A percentile compares a stretch with the other conserved stretches of the same genome.
Conservation (phyloP, 2,888 invertebrate genomes). For the Mallateleia sp. region DNA sequence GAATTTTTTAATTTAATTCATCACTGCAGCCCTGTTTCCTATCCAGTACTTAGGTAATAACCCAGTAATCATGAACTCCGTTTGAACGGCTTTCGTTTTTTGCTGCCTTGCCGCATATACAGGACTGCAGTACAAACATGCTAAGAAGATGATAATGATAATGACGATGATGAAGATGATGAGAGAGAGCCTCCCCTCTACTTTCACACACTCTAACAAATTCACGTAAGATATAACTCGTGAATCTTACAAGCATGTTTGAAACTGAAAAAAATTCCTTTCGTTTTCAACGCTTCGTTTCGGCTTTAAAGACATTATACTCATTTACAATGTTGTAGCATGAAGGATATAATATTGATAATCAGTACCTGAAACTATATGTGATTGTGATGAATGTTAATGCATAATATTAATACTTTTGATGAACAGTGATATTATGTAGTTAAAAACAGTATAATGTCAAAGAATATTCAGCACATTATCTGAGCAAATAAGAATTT, state of each 20-base stretch:
- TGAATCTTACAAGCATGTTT: slow-evolving; percentile 46
- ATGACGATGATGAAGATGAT: slow-evolving; percentile 83
- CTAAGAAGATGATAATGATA: slow-evolving; percentile 84
- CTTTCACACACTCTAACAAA: slow-evolving; percentile 27
- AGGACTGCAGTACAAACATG: slow-evolving; percentile 85
- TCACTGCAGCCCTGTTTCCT: slow-evolving; percentile 80
- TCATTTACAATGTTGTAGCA: slow-evolving; percentile 27
- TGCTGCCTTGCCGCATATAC: slow-evolving; percentile 73
- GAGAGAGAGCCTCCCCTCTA: slow-evolving; percentile 23
- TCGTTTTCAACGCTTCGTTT: slow-evolving; percentile 57
- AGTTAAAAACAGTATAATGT: no score
- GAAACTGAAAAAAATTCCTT: slow-evolving; percentile 52
- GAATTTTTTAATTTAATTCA: slow-evolving; percentile 56
- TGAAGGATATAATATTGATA: no score
- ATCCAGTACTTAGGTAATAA: slow-evolving; percentile 88
- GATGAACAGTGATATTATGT: no score
- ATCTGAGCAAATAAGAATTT: no score
- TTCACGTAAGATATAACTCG: slow-evolving; percentile 47
- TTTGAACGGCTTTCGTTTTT: slow-evolving; percentile 83
- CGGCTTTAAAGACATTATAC: slow-evolving; percentile 39
- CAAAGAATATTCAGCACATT: no score
- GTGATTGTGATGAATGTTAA: no score
- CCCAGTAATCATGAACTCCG: slow-evolving; percentile 86
- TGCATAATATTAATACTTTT: no score
- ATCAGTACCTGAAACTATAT: no score